Conservation (phyloP, 2,113 vertebrate species). For the Atractosteus spatula region DNA sequence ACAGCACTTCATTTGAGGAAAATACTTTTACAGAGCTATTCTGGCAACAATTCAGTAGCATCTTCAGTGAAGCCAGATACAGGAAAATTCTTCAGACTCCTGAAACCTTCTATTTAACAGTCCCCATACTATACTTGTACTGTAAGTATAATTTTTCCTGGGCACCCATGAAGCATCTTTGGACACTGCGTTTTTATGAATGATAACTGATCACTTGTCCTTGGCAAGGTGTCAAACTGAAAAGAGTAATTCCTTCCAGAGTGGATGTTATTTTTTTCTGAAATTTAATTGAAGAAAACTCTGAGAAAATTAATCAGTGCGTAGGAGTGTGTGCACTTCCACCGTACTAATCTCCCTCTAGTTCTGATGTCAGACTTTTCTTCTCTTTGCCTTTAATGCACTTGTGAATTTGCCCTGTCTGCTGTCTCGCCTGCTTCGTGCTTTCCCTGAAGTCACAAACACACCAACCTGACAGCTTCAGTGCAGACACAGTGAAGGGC, state of each 20-base stretch:
- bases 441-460: not conserved
- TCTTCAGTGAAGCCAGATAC: too few relatives aligned
- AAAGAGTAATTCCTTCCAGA: not conserved
- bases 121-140: too few relatives aligned
- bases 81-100: too few relatives aligned
- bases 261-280: not conserved
- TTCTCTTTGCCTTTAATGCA: not conserved
- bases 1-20: too few relatives aligned
- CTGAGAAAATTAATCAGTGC: constrained; percentile 3
- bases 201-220: too few relatives aligned
- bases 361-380: not conserved
- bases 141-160: too few relatives aligned
- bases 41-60: too few relatives aligned
- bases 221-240: too few relatives aligned
- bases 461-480: not conserved
- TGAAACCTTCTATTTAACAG: too few relatives aligned
- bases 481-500: not conserved
- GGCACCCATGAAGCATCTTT: too few relatives aligned
- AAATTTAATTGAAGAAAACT: not conserved
- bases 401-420: not conserved
- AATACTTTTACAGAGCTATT: too few relatives aligned
- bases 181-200: too few relatives aligned
- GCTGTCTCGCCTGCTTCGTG: not conserved
- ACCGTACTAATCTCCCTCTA: not conserved
- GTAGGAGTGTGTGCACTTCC: constrained; percentile 1